Conservation (phyloP, 2,113 vertebrate species). For the Natator depressus region DNA sequence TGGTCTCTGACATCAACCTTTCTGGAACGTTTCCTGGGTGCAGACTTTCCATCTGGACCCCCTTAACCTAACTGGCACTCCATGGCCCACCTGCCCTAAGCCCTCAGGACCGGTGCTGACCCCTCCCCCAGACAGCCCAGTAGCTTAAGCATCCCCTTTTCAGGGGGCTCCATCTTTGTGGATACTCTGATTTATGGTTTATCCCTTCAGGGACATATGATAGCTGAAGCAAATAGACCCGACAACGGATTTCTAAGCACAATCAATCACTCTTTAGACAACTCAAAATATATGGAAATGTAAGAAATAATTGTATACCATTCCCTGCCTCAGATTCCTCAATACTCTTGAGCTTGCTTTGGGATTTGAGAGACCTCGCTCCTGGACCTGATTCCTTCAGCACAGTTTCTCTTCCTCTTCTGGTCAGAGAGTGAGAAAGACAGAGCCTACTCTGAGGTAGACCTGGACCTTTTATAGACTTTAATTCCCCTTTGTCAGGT, state of each 20-base stretch:
- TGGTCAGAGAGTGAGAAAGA: background rate
- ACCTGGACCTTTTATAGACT: background rate
- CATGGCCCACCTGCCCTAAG: background rate
- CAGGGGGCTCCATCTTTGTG: background rate
- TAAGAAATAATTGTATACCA: background rate
- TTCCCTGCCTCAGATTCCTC: background rate
- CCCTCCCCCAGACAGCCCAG: background rate
- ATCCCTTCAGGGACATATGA: background rate
- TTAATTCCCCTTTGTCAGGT: background rate
- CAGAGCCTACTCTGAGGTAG: background rate
- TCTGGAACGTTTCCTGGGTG: background rate
- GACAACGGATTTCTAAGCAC: background rate
- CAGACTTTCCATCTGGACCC: background rate
- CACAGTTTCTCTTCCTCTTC: background rate
- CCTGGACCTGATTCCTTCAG: background rate
- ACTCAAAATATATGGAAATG: background rate
- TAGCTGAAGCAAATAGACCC: background rate
- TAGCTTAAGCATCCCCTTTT: background rate
- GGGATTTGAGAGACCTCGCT: background rate
- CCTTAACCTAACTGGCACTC: background rate
- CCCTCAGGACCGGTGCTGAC: background rate
- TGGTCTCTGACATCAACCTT: background rate
- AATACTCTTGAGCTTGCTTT: background rate
- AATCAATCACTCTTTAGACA: background rate
- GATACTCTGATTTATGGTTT: background rate